Conservation (phyloP, 2,113 vertebrate species). For the Salvator merianae region DNA sequence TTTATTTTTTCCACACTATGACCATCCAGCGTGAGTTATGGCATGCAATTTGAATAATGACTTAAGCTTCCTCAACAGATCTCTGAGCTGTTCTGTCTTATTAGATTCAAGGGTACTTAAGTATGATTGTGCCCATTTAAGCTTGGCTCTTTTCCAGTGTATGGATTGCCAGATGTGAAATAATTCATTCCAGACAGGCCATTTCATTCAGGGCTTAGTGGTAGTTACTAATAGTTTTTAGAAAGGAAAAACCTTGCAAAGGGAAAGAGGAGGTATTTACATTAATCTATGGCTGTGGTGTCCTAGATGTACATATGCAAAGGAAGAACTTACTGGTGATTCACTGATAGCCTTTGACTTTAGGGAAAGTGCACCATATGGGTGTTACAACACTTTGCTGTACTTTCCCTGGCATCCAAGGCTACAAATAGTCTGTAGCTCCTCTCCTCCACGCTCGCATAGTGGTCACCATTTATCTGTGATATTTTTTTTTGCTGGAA, state of each 20-base stretch:
- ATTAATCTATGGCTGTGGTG: background rate
- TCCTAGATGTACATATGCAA: no score
- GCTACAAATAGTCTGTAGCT: no score
- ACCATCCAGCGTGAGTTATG: background rate
- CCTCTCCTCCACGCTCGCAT: no score
- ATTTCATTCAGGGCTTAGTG: background rate
- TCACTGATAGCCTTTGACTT: no score
- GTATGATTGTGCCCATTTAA: background rate
- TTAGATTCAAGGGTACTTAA: background rate
- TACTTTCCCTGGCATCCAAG: no score
- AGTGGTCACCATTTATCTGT: no score
- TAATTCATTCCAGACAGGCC: background rate
- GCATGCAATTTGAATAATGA: background rate
- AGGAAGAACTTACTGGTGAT: no score
- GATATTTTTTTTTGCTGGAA: no score
- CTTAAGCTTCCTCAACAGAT: background rate
- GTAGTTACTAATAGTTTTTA: background rate
- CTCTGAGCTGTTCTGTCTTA: background rate
- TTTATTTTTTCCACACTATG: fast-evolving
- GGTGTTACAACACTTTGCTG: no score
- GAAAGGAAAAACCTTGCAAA: background rate
- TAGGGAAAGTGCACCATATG: no score
- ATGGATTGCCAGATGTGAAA: fast-evolving
- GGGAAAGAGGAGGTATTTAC: background rate
- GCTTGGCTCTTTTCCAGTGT: background rate